Conservation (phyloP, 1,140 invertebrate genomes). For the Zaprionus camerounensis region DNA sequence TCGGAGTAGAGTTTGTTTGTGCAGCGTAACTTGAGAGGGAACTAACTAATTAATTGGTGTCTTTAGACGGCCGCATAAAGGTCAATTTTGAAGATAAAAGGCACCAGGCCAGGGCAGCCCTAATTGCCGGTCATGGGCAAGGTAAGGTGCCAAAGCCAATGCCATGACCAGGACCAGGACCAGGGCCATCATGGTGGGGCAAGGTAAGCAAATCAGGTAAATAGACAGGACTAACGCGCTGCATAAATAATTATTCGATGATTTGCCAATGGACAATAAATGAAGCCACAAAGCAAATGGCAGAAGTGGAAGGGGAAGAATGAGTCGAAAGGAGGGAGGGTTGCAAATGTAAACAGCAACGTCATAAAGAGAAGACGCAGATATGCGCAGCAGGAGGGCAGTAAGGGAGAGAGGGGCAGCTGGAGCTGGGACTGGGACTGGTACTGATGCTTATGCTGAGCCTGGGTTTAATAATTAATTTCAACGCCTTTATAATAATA, state of each 20-base stretch:
- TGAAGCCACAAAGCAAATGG: slow-evolving; percentile 5
- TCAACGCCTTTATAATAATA: slow-evolving; percentile 46
- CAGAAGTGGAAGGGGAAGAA: neutral
- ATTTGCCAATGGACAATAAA: slow-evolving; percentile 46
- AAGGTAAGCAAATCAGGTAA: neutral
- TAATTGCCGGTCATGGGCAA: neutral
- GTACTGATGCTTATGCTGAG: neutral
- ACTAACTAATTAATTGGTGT: slow-evolving; percentile 1
- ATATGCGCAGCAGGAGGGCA: neutral
- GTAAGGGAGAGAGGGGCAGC: neutral
- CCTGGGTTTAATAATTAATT: slow-evolving; percentile 36
- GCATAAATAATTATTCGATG: slow-evolving; percentile 54
- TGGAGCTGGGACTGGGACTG: too few relatives aligned
- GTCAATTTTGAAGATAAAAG: neutral
- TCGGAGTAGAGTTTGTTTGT: too few relatives aligned
- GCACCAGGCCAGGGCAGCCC: neutral
- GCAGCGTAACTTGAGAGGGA: too few relatives aligned
- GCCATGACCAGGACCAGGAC: too few relatives aligned
- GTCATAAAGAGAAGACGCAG: neutral
- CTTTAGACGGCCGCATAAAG: neutral
- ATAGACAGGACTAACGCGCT: neutral
- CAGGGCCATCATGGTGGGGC: neutral
- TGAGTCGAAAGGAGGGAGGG: slow-evolving; percentile 8
- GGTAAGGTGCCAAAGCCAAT: neutral
- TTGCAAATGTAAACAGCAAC: slow-evolving; percentile 18